Base-by-base conservation (phyloP, 2,888 invertebrate species). In the Plutella xylostella region DNA sequence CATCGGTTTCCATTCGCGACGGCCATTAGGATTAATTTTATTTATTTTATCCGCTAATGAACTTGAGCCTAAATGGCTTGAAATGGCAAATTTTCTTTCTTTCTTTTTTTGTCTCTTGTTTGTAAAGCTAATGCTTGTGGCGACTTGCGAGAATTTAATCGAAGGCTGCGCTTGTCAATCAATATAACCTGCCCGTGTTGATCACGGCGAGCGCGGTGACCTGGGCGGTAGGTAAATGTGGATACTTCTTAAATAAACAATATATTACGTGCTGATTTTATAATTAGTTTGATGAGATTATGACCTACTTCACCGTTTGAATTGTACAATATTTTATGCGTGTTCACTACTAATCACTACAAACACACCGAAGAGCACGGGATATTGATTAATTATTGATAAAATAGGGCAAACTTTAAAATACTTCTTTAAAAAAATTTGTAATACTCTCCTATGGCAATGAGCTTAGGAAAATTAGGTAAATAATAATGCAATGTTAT, bases 111-210 rank as follows among this genome's bases (percentile, higher is more conserved):
- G 21, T 21, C 37, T 59, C 58, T 61, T 68, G n/a, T n/a, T n/a
- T n/a, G 68, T 72, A 64, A 65, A 67, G 68, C 62, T 71, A 76
- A 77, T 72, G 72, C 63, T 60, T 67, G 63, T 56, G 57, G 58
- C 63, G 57, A 65, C 62, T 72, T 68, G 72, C 71, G 68, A 71
- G 72, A 74, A 68, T 72, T 69, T 70, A 76, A 75, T 76, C 70
- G 70, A 71, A 72, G 65, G 70, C 70, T 68, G 69, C 67, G 72
- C 76, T 78, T 80, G 79, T 80, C 80, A 78, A 80, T 79, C 78
- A 79, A 77, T 79, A 79, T 78, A 78, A 60, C 34, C 61, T 50
- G 56, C 68, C 57, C 61, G 61, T 61, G 65, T 63, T 59, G 60
- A 61, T n/a, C n/a, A n/a, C n/a, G n/a, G n/a, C n/a, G n/a, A 61